A percentile compares a stretch with the other conserved stretches of the same genome.
These are phyloP conservation scores for Pangasius sanitwongsei DNA, from an alignment of 2,797 vertebrate species.

Conservation along the genomic window DNA sequence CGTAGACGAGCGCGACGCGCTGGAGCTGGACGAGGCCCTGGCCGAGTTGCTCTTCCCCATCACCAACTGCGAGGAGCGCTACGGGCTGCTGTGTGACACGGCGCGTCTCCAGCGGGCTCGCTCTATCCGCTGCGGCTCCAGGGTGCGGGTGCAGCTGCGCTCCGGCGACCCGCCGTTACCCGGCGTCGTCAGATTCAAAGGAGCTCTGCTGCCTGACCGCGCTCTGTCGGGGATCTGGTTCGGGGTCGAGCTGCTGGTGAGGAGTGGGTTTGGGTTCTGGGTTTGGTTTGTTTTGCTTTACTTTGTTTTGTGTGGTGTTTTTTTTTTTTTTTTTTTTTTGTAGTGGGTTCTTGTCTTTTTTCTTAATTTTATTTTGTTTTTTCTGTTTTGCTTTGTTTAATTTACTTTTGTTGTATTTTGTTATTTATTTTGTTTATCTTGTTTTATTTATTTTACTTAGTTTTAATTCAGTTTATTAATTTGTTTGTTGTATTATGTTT, in stretches of 20 bases:
- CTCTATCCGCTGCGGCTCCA: constrained; percentile 89
- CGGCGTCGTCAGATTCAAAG: constrained; percentile 94
- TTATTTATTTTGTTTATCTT: background rate
- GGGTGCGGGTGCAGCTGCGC: constrained; percentile 92
- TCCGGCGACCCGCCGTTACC: constrained; percentile 90
- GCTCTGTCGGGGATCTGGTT: constrained; percentile 94
- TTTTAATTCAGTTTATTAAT: background rate
- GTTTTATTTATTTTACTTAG: background rate
- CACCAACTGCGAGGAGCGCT: constrained; percentile 95
- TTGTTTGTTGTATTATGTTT: too few species aligned
- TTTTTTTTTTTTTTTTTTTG: background rate
- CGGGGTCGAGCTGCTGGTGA: constrained; percentile 97
- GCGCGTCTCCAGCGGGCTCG: constrained; percentile 84
- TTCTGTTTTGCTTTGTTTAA: background rate
- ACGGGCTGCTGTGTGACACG: constrained; percentile 87
- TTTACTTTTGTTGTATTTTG: background rate
- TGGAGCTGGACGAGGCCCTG: constrained; percentile 90
- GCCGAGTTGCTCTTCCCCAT: constrained; percentile 96
- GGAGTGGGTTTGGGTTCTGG: constrained; percentile 48
- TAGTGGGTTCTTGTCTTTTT: background rate
- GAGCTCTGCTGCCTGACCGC: constrained; percentile 89
- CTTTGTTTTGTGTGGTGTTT: background rate
- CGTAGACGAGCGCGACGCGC: constrained; percentile 90
- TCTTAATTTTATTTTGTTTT: background rate
- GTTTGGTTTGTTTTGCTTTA: background rate